Base-by-base conservation (phyloP, 2,888 invertebrate species). In the Eugnorisma glareosa region DNA sequence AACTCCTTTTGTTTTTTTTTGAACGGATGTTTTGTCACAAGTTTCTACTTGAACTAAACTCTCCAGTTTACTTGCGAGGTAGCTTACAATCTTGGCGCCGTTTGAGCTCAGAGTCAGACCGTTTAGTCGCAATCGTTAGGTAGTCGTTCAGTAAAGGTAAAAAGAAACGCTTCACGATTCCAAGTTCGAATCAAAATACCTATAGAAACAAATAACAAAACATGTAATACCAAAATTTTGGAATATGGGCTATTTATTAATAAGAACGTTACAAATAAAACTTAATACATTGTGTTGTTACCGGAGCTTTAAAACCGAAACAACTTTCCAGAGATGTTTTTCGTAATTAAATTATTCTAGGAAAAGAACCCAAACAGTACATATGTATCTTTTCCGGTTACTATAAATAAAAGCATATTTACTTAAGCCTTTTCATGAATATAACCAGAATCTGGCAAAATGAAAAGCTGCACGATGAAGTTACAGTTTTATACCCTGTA, bases 401-500 rank as follows among this genome's bases (percentile, higher is more conserved):
- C n/a, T 54, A 28, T n/a, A 75, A 35, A 64, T 31, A 37, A 64
- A 35, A 31, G 10, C 2, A 67, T 64, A 54, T 54, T 28, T 48
- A 43, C 28, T 40, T 31, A 13, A 13, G 43, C 13, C 18, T 15
- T 37, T 45, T 54, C 2, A 45, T 48, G 35, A 31, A 77, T 28
- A 6, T 61, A 51, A 61, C 10, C 24, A 43, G 10, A 67, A 67
- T 21, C 10, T 63, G 68, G 69, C 15, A 35, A 71, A 70, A 35
- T n/a, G 57, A 63, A 64, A 79, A 13, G 21, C 31, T 48, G 35
- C 10, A 48, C 2, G 13, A 43, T 66, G 59, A 51, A 43, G 64
- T 66, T 57, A 54, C 8, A 51, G 31, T n/a, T n/a, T n/a, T n/a
- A n/a, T n/a, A n/a, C 0, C 48, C 40, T 59, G 54, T 66, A 80